These are phyloP conservation scores for Noctua comes DNA, from an alignment of 2,888 invertebrate species.

Conservation along the genomic window DNA sequence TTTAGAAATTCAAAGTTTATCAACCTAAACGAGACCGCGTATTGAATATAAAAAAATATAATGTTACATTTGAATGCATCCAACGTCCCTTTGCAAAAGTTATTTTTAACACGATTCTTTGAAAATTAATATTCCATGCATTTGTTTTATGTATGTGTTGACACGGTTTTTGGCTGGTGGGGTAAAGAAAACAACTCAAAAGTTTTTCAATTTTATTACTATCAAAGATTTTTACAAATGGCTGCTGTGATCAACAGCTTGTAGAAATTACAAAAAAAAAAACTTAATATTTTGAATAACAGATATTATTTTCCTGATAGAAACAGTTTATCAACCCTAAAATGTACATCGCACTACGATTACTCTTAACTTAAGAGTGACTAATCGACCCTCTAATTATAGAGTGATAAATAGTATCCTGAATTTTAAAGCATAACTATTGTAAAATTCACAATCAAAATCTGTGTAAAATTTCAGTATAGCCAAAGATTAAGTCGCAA, in stretches of 20 bases:
- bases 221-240: constrained; percentile 18
- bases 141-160: constrained; percentile 51
- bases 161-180: constrained; percentile 42
- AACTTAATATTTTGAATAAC: background rate
- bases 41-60: constrained; percentile 56
- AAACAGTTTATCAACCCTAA: background rate
- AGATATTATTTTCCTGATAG: background rate
- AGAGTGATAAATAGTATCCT: background rate
- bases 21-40: constrained; percentile 51
- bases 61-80: constrained; percentile 54
- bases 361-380: background rate
- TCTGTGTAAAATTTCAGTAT: constrained; percentile 32
- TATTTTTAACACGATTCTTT: constrained; percentile 60
- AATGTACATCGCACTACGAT: background rate
- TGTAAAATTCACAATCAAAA: constrained; percentile 17
- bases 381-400: background rate
- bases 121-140: constrained; percentile 60
- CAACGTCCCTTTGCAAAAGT: constrained; percentile 53
- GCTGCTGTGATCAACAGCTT: background rate
- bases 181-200: constrained; percentile 36
- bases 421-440: background rate
- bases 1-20: constrained; percentile 63
- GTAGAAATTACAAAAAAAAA: background rate
- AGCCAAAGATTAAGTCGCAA: constrained; percentile 34
- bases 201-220: constrained; percentile 7